A percentile compares a stretch with the other conserved stretches of the same genome.
phyloP scores from a whole-genome alignment of 2,113 vertebrate genomes.

The Vimba vimba region DNA sequence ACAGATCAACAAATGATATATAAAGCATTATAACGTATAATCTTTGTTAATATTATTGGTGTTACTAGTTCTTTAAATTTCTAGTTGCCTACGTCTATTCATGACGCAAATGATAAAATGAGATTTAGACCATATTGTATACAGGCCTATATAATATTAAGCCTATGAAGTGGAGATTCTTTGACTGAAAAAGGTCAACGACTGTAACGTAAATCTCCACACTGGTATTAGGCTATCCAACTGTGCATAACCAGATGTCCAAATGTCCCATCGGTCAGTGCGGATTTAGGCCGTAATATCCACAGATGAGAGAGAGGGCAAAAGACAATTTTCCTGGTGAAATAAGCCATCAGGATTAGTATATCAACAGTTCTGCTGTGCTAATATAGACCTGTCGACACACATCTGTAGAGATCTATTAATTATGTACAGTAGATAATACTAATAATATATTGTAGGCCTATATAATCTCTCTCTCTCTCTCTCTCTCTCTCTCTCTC shows the following conservation, averaged over 20 bases:
- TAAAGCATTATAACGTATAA: not conserved
- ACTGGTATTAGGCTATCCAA: not conserved
- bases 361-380: not conserved
- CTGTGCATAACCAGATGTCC: not conserved
- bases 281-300: not conserved
- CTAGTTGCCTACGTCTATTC: not conserved
- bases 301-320: not conserved
- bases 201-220: not conserved
- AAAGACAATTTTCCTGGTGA: not conserved
- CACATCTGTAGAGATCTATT: not conserved
- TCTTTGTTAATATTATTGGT: constrained; percentile 18
- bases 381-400: constrained; percentile 4
- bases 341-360: not conserved
- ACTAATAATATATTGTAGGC: no score
- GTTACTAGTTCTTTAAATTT: not conserved
- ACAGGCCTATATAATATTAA: not conserved
- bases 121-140: not conserved
- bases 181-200: constrained; percentile 3
- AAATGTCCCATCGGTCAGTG: constrained; percentile 17
- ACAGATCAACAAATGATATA: not conserved
- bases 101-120: not conserved
- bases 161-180: not conserved
- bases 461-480: no score
- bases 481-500: no score
- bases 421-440: no score